Base-by-base conservation (phyloP, 2,888 invertebrate genomes). In the Andrena dorsata region DNA sequence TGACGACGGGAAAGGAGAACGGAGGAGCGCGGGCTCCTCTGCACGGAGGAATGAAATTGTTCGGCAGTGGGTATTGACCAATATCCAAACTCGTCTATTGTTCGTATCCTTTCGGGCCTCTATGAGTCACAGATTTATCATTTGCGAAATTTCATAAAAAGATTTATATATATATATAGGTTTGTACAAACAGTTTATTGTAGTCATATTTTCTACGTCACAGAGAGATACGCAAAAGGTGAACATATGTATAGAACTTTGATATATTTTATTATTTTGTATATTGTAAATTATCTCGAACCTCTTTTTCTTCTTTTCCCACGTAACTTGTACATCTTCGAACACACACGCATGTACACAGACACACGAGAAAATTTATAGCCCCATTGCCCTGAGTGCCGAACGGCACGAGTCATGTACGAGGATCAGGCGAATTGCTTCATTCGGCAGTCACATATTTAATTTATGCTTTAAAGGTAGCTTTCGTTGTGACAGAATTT, bases 211-310 rank as follows among this genome's bases (percentile, higher is more conserved):
- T 84, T 83, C 71, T 83, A 78, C 58, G 82, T 75, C 78, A 75
- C 66, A 35, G 69, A 64, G 72, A 70, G 58, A 73, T 60, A 82
- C 49, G 66, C 32, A 72, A 63, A 60, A 64, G 77, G 26, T 84
- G 84, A 86, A 70, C 65, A 78, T 82, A 81, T 73, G 85, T 85
- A 75, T 80, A 86, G 73, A 80, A 58, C 70, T 80, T 68, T 68
- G 60, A 84, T 84, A 85, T 84, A 68, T 86, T 86, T 84, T 81
- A 83, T 84, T 84, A 82, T 79, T 84, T 87, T 82, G 70, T 85
- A 85, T 23, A 84, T 80, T 83, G 83, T 84, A 77, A 80, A 79
- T 85, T 85, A 82, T 70, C 61, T 65, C 23, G n/a, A 53, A 41
- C 60, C 51, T 79, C 76, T 65, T 51, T 69, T 73, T 56, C 2